Base-by-base conservation (phyloP, 2,113 vertebrate genomes). In the Orientallactaga bullata region DNA sequence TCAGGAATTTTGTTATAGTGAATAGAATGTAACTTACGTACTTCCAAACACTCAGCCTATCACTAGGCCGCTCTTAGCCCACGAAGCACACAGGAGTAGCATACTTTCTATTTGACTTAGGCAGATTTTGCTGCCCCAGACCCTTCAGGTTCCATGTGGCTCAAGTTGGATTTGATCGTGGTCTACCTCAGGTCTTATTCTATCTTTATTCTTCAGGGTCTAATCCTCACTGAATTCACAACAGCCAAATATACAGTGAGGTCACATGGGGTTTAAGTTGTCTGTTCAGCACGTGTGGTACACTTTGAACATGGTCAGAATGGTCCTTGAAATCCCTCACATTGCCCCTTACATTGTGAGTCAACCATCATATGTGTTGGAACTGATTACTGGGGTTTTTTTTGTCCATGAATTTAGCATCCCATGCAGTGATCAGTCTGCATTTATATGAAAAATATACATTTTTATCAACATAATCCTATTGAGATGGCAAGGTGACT, bases 241-340 rank as follows among this genome's bases (percentile, higher is more conserved):
- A 16, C n/a, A 77, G 35, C 58, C 42, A 71, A 81, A 60, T 13
- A 32, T 17, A 86, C 35, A 72, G 30, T n/a, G 12, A 9, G 76
- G 15, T 71, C 55, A 66, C 16, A 11, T 3, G 55, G 66, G 58
- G 47, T 66, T 81, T 58, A 60, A 16, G 32, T 66, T 35, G 30
- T 60, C 17, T 47, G 8, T 12, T 72, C 11, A 55, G 81, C n/a
- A 26, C 23, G 60, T 71, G 32, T 35, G 26, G 79, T 35, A 73
- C 85, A 51, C 85, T 28, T 73, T 73, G 78, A 18, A 77, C 79
- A 58, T 6, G 15, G 71, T 61, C 69, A 83, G 32, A 80, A 79
- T 83, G 65, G n/a, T n/a, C 32, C 37, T 94, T 39, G 20, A 23
- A 83, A 72, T 51, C 82, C 42, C 39, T 94, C 87, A 1, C 90